Base-by-base conservation (phyloP, 2,888 invertebrate genomes). In the Rapana venosa region DNA sequence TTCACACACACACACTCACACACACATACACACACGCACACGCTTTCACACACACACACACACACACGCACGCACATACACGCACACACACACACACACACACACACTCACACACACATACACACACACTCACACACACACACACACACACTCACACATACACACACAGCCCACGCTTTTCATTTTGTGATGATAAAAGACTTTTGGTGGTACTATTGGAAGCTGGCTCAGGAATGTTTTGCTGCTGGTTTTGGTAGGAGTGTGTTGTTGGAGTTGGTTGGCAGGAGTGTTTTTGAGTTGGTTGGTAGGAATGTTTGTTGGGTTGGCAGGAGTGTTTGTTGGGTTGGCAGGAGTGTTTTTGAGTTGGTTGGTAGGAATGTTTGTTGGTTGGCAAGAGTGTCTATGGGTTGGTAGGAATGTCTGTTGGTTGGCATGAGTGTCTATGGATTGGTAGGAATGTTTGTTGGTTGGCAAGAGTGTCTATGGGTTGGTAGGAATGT, bases 11-110 rank as follows among this genome's bases (percentile, higher is more conserved):
- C 61, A 20, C 61, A 15, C 61, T 8, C 61, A 26, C 77, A 4
- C 8, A 13, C 77, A n/a, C 77, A n/a, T 30, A 20, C 35, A 79
- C 79, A 32, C 79, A 35, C 35, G 2, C 79, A n/a, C n/a, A n/a
- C n/a, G n/a, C n/a, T n/a, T n/a, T 36, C 83, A 83, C 36, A 79
- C 30, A 79, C 32, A 79, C 79, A 79, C 79, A 30, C 79, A 79
- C 79, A n/a, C 32, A 79, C 79, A 79, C 30, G 32, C 32, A 32
- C 79, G 26, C 74, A 58, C 58, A 58, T 15, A 58, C 58, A 58
- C 58, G 15, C 58, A 58, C 58, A 70, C 70, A 6, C 70, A 26
- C 70, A 1, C 70, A 70, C 70, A 1, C 70, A 70, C 30, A 4
- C 77, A 77, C 77, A 4, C 30, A 15, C 61, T 61, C 61, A 8